Evolutionary conservation across 2,113 vertebrate species (phyloP).

Genomic region (Xyliphius kryptos): DNA sequence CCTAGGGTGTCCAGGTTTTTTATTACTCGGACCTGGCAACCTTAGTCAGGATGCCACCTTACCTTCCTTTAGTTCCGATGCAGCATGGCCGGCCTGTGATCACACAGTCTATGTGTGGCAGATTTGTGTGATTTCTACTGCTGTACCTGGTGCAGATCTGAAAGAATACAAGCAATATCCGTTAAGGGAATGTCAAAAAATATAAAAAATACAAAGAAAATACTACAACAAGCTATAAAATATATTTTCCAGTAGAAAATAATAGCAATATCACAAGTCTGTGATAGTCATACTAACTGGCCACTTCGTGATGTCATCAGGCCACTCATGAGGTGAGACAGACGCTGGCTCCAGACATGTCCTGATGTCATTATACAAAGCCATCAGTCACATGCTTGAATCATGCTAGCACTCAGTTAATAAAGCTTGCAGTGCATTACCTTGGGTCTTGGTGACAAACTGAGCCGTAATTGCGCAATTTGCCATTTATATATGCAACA

Average conservation of each 20-base stretch:
- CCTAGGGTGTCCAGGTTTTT: background rate
- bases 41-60: too few species aligned
- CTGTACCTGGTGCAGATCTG: slow-evolving; percentile 95
- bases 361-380: slow-evolving; percentile 58
- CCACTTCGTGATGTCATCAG: too few species aligned
- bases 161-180: too few species aligned
- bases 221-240: too few species aligned
- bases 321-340: slow-evolving; percentile 84
- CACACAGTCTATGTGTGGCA: slow-evolving; percentile 92
- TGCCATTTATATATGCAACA: slow-evolving; percentile 69
- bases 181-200: too few species aligned
- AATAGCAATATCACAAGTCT: too few species aligned
- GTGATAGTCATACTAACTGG: slow-evolving; percentile 78
- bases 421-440: slow-evolving; percentile 51
- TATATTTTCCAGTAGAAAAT: too few species aligned
- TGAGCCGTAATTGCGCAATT: slow-evolving; percentile 76
- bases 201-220: too few species aligned
- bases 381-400: background rate
- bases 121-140: slow-evolving; percentile 90
- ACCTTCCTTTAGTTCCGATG: slow-evolving; percentile 98
- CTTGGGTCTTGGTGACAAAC: slow-evolving; percentile 97
- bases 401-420: background rate
- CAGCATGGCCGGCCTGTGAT: slow-evolving; percentile 95
- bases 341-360: slow-evolving; percentile 94
- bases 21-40: too few species aligned